Evolutionary conservation across 2,797 vertebrate species (phyloP), one percentile per base, ranked within the genome.

Genomic region (Urosaurus nigricauda): DNA sequence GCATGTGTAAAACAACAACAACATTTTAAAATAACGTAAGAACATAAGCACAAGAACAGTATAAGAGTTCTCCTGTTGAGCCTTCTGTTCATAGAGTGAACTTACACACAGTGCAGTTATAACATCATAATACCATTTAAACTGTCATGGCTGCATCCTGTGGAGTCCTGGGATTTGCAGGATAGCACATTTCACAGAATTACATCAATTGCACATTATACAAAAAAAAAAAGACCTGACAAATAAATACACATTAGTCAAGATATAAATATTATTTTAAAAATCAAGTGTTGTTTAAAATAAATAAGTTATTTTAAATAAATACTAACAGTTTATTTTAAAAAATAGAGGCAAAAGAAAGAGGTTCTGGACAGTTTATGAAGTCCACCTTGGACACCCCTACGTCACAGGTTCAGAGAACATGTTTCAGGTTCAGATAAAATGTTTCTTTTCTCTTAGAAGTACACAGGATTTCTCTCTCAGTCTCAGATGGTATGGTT

Each of bases 231-330:
- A 81, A 80, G n/a, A 75, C n/a, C 43, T 65, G 8, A 65, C 16
- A 29, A 35, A 88, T 88, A 68, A 83, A 65, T 65, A 60, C 35
- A 35, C 0, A 35, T 68, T 79, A 35, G 68, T 24, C n/a, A 68
- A 70, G 29, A 70, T 71, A 79, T 77, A 84, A 84, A 88, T 78
- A 88, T 26, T 47, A 11, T 40, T 63, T 78, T n/a, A 12, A 80
- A 81, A 86, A 73, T 7, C 1, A 13, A 58, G 11, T 17, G 56
- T 43, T 24, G n/a, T 9, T 13, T 40, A 73, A 63, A 29, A 26
- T 40, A 73, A 63, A 29, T 60, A 47, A 29, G 40, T 58, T 63
- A n/a, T 13, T 65, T 65, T 65, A 83, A 82, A 83, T 68, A 83
- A 68, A 83, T 29, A 63, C 60, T 60, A 40, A 81, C 58, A 17